phyloP scores from a whole-genome alignment of 2,888 invertebrate genomes.

The Agrochola macilenta region DNA sequence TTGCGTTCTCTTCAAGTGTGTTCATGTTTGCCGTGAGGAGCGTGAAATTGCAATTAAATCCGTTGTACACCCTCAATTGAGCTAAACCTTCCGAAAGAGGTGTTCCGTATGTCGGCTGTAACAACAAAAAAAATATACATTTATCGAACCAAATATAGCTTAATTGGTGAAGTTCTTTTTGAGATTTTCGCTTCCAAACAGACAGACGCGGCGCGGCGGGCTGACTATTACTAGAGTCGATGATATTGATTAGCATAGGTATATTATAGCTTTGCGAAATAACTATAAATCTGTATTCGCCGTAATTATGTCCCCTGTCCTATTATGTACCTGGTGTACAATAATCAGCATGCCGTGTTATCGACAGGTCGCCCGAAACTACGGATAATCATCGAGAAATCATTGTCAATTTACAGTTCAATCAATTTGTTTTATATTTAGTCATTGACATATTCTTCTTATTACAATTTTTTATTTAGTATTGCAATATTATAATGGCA shows the following conservation, averaged over 20 bases:
- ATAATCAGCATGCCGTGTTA: neutral
- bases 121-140: constrained; percentile 33
- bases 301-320: neutral
- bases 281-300: neutral
- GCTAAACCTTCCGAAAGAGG: constrained; percentile 90
- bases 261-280: neutral
- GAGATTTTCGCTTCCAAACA: neutral
- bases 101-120: constrained; percentile 90
- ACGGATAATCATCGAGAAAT: no score
- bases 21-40: constrained; percentile 71
- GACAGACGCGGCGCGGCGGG: no score
- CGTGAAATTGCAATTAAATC: constrained; percentile 90
- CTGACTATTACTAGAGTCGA: neutral
- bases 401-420: neutral
- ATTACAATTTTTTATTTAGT: neutral
- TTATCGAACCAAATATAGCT: neutral
- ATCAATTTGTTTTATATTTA: neutral
- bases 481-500: neutral
- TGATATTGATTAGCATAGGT: neutral
- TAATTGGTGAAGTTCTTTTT: neutral
- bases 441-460: neutral
- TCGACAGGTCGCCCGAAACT: neutral
- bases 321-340: neutral
- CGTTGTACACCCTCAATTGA: constrained; percentile 94
- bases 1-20: constrained; percentile 59